Evolutionary conservation across 2,797 vertebrate genomes (phyloP).

Genomic region (Schizothorax lantsangensis): DNA sequence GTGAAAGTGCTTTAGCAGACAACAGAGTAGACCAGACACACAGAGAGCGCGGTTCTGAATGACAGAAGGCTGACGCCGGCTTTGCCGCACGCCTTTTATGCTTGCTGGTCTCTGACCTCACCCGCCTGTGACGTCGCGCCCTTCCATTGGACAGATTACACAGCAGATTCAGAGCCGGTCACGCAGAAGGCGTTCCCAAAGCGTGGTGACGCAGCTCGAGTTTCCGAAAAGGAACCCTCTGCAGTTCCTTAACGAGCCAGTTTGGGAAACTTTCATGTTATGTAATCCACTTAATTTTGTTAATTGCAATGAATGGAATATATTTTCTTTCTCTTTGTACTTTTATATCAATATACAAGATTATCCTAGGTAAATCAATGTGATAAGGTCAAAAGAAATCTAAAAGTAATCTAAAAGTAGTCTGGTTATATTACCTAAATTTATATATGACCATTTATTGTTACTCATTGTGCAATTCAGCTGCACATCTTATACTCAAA

Average conservation of each 20-base stretch:
- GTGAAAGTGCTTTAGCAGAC: too few relatives aligned
- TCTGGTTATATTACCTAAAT: neutral
- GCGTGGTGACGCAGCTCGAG: too few relatives aligned
- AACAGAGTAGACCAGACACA: too few relatives aligned
- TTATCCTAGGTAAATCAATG: neutral
- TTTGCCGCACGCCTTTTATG: too few relatives aligned
- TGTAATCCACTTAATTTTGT: neutral
- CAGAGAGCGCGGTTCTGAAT: too few relatives aligned
- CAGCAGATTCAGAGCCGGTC: too few relatives aligned
- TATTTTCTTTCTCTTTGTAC: neutral
- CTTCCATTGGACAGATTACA: too few relatives aligned
- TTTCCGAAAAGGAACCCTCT: too few relatives aligned
- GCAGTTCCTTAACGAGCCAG: neutral
- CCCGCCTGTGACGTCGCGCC: too few relatives aligned
- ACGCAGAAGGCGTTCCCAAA: too few relatives aligned
- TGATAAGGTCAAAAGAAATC: neutral
- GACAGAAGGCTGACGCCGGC: too few relatives aligned
- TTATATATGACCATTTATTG: neutral
- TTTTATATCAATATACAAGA: neutral
- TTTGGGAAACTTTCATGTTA: neutral
- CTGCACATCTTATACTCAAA: neutral
- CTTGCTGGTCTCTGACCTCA: too few relatives aligned
- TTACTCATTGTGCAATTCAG: neutral
- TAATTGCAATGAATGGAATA: neutral
- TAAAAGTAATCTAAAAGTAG: neutral